A percentile compares a stretch with the other conserved stretches of the same genome.
phyloP scores from a whole-genome alignment of 2,797 vertebrate species.

The Myotis planiceps region DNA sequence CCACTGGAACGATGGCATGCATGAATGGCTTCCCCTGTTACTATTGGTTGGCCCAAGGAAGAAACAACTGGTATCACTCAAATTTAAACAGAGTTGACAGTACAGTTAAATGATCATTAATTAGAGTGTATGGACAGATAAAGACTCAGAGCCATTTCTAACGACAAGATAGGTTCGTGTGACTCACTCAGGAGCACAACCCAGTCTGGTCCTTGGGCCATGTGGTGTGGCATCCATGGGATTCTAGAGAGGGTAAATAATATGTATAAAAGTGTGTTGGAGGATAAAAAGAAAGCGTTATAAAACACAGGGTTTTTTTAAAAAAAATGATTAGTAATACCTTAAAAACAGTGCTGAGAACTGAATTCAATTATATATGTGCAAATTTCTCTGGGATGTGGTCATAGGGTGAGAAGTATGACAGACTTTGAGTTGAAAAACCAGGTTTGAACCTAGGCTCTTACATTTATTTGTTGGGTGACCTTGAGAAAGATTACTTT shows the following conservation, averaged over 20 bases:
- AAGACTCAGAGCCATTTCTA: slow-evolving; percentile 91
- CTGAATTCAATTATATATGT: not conserved
- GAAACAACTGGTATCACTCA: slow-evolving; percentile 91
- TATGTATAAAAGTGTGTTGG: not conserved
- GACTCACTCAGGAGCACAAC: slow-evolving; percentile 79
- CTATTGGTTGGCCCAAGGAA: slow-evolving; percentile 88
- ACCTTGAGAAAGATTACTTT: not conserved
- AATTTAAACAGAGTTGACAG: slow-evolving; percentile 94
- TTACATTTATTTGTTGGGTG: not conserved
- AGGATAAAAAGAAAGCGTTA: not conserved
- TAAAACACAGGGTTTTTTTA: not conserved
- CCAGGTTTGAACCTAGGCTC: not conserved
- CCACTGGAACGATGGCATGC: slow-evolving; percentile 90
- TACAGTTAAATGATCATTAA: slow-evolving; percentile 98
- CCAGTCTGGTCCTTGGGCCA: slow-evolving; percentile 80
- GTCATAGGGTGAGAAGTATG: not conserved
- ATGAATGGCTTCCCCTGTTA: slow-evolving; percentile 86
- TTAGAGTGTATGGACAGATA: slow-evolving; percentile 93
- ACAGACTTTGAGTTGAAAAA: not conserved
- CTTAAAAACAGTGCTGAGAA: not conserved
- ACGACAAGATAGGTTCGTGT: slow-evolving; percentile 87
- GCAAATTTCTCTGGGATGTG: not conserved
- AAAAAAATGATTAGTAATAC: not conserved
- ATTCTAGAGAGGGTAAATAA: slow-evolving; percentile 51
- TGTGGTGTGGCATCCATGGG: slow-evolving; percentile 33